Evolutionary conservation across 1,140 invertebrate genomes (phyloP).

Genomic region (Drosophila malerkotliana): DNA sequence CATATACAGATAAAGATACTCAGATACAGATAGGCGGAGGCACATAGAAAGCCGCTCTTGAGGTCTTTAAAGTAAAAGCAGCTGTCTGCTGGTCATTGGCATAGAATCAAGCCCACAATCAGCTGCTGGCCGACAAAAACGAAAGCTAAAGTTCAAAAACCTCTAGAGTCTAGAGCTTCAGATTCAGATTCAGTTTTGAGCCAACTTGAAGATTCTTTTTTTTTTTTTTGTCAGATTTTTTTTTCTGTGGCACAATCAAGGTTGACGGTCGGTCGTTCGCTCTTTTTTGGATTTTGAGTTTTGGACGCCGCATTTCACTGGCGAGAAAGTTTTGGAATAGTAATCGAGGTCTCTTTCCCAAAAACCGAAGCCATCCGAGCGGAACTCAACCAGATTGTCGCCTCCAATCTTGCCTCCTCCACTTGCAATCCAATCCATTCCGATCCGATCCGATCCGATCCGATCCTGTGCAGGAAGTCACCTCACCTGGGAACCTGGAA

Average conservation of each 20-base stretch:
- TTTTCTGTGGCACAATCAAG: conserved; percentile 37
- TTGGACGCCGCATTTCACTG: conserved; percentile 49
- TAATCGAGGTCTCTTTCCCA: conserved; percentile 11
- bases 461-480: conserved; percentile 41
- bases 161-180: conserved; percentile 20
- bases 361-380: conserved; percentile 2
- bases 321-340: conserved; percentile 58
- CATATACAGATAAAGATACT: neutral
- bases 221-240: too few species aligned
- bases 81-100: conserved; percentile 10
- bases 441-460: neutral
- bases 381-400: conserved; percentile 11
- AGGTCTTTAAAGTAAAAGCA: conserved; percentile 9
- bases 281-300: conserved; percentile 1
- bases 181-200: neutral
- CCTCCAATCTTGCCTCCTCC: neutral
- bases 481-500: neutral
- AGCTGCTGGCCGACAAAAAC: conserved; percentile 68
- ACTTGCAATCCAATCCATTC: neutral
- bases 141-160: conserved; percentile 66
- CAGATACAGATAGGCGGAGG: conserved; percentile 1
- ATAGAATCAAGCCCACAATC: conserved; percentile 51
- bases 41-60: conserved; percentile 21
- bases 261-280: conserved; percentile 21
- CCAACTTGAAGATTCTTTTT: conserved; percentile 59